phyloP scores from a whole-genome alignment of 2,113 vertebrate species.

The Protomyctophum bolini region DNA sequence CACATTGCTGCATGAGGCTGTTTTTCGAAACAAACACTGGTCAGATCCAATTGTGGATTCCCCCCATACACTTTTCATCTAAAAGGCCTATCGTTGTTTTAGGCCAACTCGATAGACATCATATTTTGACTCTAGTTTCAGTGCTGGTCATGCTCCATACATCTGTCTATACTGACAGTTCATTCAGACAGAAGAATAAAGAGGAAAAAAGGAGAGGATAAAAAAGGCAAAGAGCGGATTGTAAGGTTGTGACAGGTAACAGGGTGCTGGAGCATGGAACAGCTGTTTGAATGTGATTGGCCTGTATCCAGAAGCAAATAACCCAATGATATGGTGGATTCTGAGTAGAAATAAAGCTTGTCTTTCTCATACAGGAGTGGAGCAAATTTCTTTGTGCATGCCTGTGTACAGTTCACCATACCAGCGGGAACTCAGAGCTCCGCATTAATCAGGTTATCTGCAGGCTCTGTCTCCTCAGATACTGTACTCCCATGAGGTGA shows the following conservation, averaged over 20 bases:
- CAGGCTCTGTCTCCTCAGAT: slow-evolving; percentile 16
- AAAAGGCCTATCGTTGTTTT: slow-evolving; percentile 50
- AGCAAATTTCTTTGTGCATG: slow-evolving; percentile 33
- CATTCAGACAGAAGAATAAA: slow-evolving; percentile 31
- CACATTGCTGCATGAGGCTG: slow-evolving; percentile 35
- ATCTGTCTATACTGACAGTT: background rate
- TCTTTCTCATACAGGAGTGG: slow-evolving; percentile 66
- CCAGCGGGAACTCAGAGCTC: slow-evolving; percentile 55
- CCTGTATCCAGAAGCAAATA: slow-evolving; percentile 75
- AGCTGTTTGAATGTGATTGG: slow-evolving; percentile 72
- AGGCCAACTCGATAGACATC: slow-evolving; percentile 43
- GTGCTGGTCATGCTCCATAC: slow-evolving; percentile 51
- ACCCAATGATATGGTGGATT: slow-evolving; percentile 72
- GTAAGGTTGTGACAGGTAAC: slow-evolving; percentile 68
- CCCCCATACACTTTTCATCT: too few relatives aligned
- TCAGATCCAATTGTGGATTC: slow-evolving; percentile 14
- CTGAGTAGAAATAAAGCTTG: slow-evolving; percentile 70
- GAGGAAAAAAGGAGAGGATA: background rate
- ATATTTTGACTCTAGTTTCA: slow-evolving; percentile 49
- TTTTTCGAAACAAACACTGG: slow-evolving; percentile 31
- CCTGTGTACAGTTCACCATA: slow-evolving; percentile 44
- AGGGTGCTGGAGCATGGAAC: slow-evolving; percentile 68
- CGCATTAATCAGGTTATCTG: slow-evolving; percentile 44
- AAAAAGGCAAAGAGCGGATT: slow-evolving; percentile 32
- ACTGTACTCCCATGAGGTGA: background rate